Conservation (phyloP, 2,113 vertebrate species). For the Microtus oregoni region DNA sequence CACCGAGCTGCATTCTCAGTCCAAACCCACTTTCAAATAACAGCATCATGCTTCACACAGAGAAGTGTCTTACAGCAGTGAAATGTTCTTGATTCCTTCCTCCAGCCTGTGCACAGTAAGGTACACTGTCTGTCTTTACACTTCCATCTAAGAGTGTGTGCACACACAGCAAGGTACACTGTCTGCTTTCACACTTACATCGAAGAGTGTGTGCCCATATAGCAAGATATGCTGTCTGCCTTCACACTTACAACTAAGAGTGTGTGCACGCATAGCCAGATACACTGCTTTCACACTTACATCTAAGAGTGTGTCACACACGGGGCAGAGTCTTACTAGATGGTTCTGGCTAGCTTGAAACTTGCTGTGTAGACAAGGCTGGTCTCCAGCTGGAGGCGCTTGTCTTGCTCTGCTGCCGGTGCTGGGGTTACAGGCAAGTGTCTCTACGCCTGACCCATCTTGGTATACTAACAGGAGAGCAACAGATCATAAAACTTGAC, state of each 20-base stretch:
- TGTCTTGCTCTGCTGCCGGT: neutral
- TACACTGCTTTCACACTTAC: neutral
- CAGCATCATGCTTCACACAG: neutral
- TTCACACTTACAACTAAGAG: neutral
- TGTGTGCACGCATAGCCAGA: neutral
- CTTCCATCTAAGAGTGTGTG: no score
- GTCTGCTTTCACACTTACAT: neutral
- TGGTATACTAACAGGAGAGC: neutral
- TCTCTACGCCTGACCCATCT: neutral
- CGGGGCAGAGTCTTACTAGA: neutral
- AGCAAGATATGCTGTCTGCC: neutral
- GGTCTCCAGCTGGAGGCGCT: neutral
- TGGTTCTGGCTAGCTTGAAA: neutral
- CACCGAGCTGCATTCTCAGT: neutral
- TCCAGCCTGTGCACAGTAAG: neutral
- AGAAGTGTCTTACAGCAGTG: neutral
- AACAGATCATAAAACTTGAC: neutral
- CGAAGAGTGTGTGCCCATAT: neutral
- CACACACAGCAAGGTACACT: no score
- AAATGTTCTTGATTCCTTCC: no score
- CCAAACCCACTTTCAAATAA: neutral
- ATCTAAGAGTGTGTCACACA: neutral
- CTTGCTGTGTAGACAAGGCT: neutral
- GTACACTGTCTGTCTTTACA: no score
- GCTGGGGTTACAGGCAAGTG: neutral